Evolutionary conservation across 2,888 invertebrate genomes (phyloP), one percentile per base, ranked within the genome.

Genomic region (Mongoloraphidia duomilia): DNA sequence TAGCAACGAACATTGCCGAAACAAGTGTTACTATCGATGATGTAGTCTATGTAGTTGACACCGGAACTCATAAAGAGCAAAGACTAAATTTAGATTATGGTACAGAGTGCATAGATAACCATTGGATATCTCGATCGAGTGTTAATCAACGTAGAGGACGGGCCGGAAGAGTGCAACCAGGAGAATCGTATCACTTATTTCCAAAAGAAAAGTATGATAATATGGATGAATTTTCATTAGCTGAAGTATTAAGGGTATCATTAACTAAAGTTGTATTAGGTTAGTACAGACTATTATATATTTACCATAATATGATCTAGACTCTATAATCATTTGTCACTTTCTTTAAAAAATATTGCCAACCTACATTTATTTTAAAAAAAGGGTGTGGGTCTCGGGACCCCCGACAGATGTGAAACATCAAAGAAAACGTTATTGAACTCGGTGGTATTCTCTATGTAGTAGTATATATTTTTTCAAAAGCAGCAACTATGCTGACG

Each of bases 11-110:
- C 57, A 77, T 84, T 40, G 74, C 82, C 1, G 78, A 85, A 60
- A 84, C 82, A 0, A 80, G 83, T 1, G 74, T 85, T n/a, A 85
- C 84, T 0, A 76, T 85, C 51, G 74, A 77, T 1, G 84, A 84
- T 59, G 79, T 82, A 0, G 74, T 75, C 1, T 77, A 81, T 57
- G 84, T 84, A 0, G 61, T 84, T 8, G 84, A 84, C 57, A 70
- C 74, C 1, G 82, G 80, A 0, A 71, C 74, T 2, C 77, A 76
- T 33, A 80, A 76, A 58, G 75, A 79, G 59, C 66, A 73, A 40
- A 64, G 69, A 37, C 71, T 77, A 53, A 71, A 72, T 52, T 65
- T 71, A 34, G 66, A 70, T 10, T 76, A 74, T 61, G 69, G 68
- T 59, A 49, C 59, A 17, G 53, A 71, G 67, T 50, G 69, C 64